Base-by-base conservation (phyloP, 2,797 vertebrate species). In the Labeo calbasu region DNA sequence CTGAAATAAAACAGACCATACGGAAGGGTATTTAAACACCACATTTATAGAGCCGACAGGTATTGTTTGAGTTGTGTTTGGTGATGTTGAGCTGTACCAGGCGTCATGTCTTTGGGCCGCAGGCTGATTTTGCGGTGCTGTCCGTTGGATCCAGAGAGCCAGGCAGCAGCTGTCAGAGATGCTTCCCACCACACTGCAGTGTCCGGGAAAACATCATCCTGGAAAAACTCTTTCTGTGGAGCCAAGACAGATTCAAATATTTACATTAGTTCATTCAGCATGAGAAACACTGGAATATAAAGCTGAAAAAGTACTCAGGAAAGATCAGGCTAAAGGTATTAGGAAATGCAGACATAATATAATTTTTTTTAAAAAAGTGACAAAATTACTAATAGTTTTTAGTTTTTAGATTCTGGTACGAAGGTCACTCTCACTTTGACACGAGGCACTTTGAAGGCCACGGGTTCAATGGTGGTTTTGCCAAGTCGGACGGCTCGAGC, bases 221-320 rank as follows among this genome's bases (percentile, higher is more conserved):
- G 98, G 94, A 99, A 99, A 90, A 97, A 99, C 87, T 99, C 98
- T 96, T 98, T 99, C 98, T 99, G 94, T 4, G 14, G 13, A 65
- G 25, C 2, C 5, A 40, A 48, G 12, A 25, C 25, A 19, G 8
- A 70, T 21, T 6, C n/a, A 59, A n/a, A 77, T 3, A 21, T n/a
- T 32, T 14, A 55, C n/a, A 40, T 23, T 32, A n/a, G 32, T 2
- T 25, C 43, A 78, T 50, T 8, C 10, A 65, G 23, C 36, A 48
- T 28, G n/a, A 46, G 40, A 46, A 75, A 75, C 50, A 36, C 17
- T 28, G 9, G 1, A 21, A 55, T 21, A n/a, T 7, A 55, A 14
- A 51, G 14, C 46, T 50, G 23, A 53, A 2, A 53, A 50, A 19
- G 11, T 2, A 13, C 32, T n/a, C 3, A 53, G 11, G 36, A n/a